Base-by-base conservation (phyloP, 2,113 vertebrate species). In the Macaca nemestrina region DNA sequence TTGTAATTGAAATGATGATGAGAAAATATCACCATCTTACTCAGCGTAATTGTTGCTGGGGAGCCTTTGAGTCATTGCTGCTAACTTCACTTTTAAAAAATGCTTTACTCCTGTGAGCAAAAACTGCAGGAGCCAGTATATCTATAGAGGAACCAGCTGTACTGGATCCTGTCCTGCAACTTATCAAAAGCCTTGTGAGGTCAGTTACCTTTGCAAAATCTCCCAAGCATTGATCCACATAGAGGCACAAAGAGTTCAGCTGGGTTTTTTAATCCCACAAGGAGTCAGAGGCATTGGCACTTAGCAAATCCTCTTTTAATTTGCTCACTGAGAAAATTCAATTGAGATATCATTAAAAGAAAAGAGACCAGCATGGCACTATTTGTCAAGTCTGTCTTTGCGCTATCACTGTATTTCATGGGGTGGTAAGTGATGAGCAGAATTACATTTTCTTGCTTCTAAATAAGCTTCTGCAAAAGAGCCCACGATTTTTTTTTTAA, bases 251-350 rank as follows among this genome's bases (percentile, higher is more conserved):
- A 92, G 76, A 88, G 72, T 90, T 96, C 87, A 82, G 61, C 35
- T 90, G 90, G 25, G 10, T 52, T 64, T 83, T 87, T 85, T 20
- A 96, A 96, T 95, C 84, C 87, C 90, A 88, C 59, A 91, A 93
- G 90, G 84, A 97, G 30, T 95, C 70, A 96, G 87, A 93, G 52
- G 75, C 90, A 95, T 78, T 75, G 92, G 87, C 86, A 97, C 61
- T 98, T 93, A 83, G 96, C 68, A 97, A 90, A 96, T 96, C 40
- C 92, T 94, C 95, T 96, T 97, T 97, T 96, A 97, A 97, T 97
- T 93, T 97, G 40, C 59, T 93, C 90, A 55, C 50, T 68, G 61
- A 94, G 92, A 89, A 98, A 94, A 97, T 96, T 93, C 80, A 97
- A 92, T 90, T 1, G 67, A 90, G 93, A 92, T 72, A 95, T 92